Base-by-base conservation (phyloP, 1,140 invertebrate genomes). In the Lepidurus packardi region DNA sequence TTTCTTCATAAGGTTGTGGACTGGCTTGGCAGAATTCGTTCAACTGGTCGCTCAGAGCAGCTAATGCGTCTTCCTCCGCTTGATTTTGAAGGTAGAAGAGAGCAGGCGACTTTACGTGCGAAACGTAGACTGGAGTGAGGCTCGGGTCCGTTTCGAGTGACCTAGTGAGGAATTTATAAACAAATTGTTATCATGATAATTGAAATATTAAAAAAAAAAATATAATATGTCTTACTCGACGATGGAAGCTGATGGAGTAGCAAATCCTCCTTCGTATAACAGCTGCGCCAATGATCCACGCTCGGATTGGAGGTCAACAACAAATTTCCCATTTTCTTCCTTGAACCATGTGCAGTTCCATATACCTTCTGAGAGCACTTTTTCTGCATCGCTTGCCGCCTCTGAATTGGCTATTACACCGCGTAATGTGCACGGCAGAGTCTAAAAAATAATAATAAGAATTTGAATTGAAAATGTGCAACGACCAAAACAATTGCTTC, bases 51-150 rank as follows among this genome's bases (percentile, higher is more conserved):
- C 47, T 13, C 9, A 77, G 13, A 53, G 41, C 75, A 7, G 9
- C 24, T 16, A 77, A 16, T 10, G 41, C 34, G 75, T 77, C 75
- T 47, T 77, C 41, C 7, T 77, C 75, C 21, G 75, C 75, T 25
- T 45, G 43, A 16, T 7, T 77, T 16, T 77, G 75, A 13, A 77
- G 8, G 6, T 44, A 77, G 41, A 77, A 77, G 41, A 25, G 47
- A 6, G 43, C 43, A 16, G 75, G 75, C 16, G 75, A 77, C 24
- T 41, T 43, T 24, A 77, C 41, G 75, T 77, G 75, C 16, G 75
- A 77, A 13, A 77, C 43, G 75, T 77, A 77, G 5, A 77, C 75
- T 8, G 74, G 74, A 24, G 25, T 21, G 1, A 65, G 21, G 53
- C 53, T n/a, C 16, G 53, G 1, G 13, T 65, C 53, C 13, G 21